Base-by-base conservation (phyloP, 2,113 vertebrate species). In the Dipodomys merriami region DNA sequence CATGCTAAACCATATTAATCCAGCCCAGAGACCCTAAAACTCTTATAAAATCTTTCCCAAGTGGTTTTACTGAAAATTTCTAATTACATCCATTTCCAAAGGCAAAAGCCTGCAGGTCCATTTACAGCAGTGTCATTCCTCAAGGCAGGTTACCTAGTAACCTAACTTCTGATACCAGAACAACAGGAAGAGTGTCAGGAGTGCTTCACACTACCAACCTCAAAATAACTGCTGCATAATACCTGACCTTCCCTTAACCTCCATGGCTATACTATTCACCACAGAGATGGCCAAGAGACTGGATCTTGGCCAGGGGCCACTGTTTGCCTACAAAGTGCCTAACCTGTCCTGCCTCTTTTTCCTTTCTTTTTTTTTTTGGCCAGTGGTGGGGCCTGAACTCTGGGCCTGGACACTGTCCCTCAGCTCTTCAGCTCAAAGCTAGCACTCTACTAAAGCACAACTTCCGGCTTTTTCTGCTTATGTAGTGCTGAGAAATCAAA, bases 211-310 rank as follows among this genome's bases (percentile, higher is more conserved):
- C 62, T 12, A 46, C 65, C 83, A 93, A 84, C 91, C 95, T 94
- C 90, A 97, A 97, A 96, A 95, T 96, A 97, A 96, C 87, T 84
- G 65, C 93, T 93, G 83, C 88, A 81, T 95, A 95, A 95, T 83
- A 73, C 71, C 87, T 83, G 89, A 97, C 96, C 94, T 97, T 95
- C 93, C 90, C 78, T 68, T 94, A 81, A 93, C 93, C 94, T 94
- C 76, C 79, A 60, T 0, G 5, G 44, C 44, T 88, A 68, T 62
- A 74, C 49, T 71, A 86, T 39, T 33, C 1, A 0, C 27, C n/a
- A 71, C 23, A 7, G 4, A 19, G 27, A 62, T 69, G 33, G 77
- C 71, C 77, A 95, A 96, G 77, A 92, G 57, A 29, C 29, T 84
- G 20, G 49, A 39, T 92, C 82, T 1, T 12, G 44, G 81, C 65